A percentile compares a stretch with the other conserved stretches of the same genome.
Conservation (phyloP, 2,113 vertebrate genomes). For the Pluvialis apricaria region DNA sequence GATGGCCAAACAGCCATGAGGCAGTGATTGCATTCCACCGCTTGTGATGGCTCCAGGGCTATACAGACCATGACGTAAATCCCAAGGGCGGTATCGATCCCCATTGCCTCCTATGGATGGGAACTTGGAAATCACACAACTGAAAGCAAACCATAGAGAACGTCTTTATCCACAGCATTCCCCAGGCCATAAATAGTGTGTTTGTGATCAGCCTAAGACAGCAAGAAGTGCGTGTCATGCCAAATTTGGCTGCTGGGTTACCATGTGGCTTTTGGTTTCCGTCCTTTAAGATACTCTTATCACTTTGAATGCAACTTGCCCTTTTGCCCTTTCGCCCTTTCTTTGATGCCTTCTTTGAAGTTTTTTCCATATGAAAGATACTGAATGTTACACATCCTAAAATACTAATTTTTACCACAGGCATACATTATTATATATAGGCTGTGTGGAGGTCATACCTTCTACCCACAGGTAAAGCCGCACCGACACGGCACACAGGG, state of each 20-base stretch:
- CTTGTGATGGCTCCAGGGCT: background rate
- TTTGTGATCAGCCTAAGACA: background rate
- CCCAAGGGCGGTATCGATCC: background rate
- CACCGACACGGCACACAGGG: rapidly evolving
- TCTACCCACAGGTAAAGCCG: background rate
- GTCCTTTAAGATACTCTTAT: background rate
- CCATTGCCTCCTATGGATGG: background rate
- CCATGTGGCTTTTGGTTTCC: background rate
- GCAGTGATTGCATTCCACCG: no score
- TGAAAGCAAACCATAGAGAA: background rate
- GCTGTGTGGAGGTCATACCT: background rate
- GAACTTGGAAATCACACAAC: background rate
- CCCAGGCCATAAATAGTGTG: background rate
- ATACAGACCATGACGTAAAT: background rate
- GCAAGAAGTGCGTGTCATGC: background rate
- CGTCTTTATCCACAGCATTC: background rate
- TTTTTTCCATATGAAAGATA: background rate
- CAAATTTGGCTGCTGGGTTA: background rate
- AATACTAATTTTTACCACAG: background rate
- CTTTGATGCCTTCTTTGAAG: background rate
- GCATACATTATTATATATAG: background rate
- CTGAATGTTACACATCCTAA: background rate
- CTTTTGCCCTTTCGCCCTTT: background rate
- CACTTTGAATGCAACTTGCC: background rate
- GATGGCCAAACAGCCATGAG: background rate